These are phyloP conservation scores for Mythimna loreyi DNA, from an alignment of 2,888 invertebrate genomes.

Conservation along the genomic window DNA sequence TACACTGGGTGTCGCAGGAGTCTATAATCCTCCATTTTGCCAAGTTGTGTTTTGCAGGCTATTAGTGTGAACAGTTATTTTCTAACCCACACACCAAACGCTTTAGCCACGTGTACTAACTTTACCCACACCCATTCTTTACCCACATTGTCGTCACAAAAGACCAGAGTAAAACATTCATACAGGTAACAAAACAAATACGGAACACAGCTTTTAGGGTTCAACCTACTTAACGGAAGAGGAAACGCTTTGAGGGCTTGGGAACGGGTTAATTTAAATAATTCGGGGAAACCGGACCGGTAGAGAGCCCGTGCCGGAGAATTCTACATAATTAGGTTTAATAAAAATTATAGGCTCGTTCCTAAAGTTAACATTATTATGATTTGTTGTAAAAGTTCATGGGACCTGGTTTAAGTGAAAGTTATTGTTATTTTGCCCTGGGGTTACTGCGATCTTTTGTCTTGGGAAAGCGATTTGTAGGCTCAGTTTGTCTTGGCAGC, in stretches of 20 bases:
- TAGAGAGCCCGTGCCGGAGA: slow-evolving; percentile 25
- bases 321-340: slow-evolving; percentile 51
- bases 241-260: slow-evolving; percentile 57
- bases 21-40: too few species aligned
- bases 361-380: slow-evolving; percentile 24
- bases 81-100: not conserved
- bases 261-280: slow-evolving; percentile 65
- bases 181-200: slow-evolving; percentile 39
- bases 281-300: slow-evolving; percentile 40
- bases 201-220: slow-evolving; percentile 42
- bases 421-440: slow-evolving; percentile 33
- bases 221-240: slow-evolving; percentile 58
- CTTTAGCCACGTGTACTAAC: slow-evolving; percentile 1
- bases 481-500: not conserved
- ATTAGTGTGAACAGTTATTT: too few species aligned
- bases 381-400: slow-evolving; percentile 46
- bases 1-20: too few species aligned
- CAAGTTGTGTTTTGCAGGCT: too few species aligned
- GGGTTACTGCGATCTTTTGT: slow-evolving; percentile 33
- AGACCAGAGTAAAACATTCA: slow-evolving; percentile 41
- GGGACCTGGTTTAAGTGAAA: slow-evolving; percentile 13
- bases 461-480: slow-evolving; percentile 18
- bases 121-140: not conserved
- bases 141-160: slow-evolving; percentile 24
- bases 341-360: slow-evolving; percentile 47